Evolutionary conservation across 2,113 vertebrate genomes (phyloP).

Genomic region (Empidonax alnorum): DNA sequence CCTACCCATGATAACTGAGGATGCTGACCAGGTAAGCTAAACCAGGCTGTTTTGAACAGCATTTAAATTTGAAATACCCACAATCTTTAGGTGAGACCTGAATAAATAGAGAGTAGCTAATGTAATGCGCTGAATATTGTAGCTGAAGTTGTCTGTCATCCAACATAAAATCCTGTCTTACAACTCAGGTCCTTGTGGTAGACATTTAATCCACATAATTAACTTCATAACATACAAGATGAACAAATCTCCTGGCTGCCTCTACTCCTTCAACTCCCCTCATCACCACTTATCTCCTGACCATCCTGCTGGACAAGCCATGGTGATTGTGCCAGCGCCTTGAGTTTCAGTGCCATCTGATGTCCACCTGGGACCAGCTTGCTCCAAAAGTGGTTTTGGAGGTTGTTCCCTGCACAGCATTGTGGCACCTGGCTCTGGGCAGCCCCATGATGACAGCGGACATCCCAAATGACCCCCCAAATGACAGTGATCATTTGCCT

Average conservation of each 20-base stretch:
- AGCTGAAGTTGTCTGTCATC: background rate
- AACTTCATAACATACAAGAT: background rate
- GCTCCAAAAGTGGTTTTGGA: background rate
- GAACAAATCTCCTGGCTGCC: background rate
- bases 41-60: background rate
- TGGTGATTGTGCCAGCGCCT: accelerated
- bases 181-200: background rate
- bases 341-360: background rate
- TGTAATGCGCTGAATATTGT: background rate
- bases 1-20: background rate
- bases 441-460: background rate
- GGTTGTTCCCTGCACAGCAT: accelerated
- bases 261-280: background rate
- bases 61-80: background rate
- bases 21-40: background rate
- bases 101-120: background rate
- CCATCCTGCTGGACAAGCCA: background rate
- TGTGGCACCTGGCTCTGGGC: background rate
- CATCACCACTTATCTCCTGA: accelerated
- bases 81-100: background rate
- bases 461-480: too few species aligned
- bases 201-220: background rate
- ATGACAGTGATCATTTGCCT: background rate
- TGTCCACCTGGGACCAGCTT: accelerated
- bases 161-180: background rate